Evolutionary conservation across 2,797 vertebrate species (phyloP).

Genomic region (Rhinophrynus dorsalis): DNA sequence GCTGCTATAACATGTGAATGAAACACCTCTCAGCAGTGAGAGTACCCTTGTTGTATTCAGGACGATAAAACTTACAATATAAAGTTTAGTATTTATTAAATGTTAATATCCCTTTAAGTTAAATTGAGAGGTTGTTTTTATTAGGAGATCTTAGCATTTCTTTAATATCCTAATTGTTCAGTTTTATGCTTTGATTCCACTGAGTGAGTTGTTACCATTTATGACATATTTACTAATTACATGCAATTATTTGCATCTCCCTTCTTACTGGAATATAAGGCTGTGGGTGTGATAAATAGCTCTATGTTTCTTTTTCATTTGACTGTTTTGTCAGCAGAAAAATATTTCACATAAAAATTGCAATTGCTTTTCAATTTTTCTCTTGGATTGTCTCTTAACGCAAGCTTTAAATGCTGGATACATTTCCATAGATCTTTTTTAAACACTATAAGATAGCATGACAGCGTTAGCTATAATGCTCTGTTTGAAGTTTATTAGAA

Average conservation of each 20-base stretch:
- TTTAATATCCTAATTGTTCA: too few relatives aligned
- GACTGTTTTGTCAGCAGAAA: background rate
- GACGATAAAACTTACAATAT: too few relatives aligned
- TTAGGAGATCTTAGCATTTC: too few relatives aligned
- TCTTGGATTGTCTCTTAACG: constrained; percentile 20
- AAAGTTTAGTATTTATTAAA: too few relatives aligned
- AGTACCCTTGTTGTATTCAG: too few relatives aligned
- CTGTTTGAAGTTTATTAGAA: background rate
- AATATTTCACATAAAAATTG: too few relatives aligned
- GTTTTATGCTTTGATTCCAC: too few relatives aligned
- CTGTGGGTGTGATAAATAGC: constrained; percentile 15
- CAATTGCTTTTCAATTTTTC: background rate
- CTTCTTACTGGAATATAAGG: background rate
- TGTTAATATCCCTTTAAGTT: too few relatives aligned
- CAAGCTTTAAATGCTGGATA: constrained; percentile 8
- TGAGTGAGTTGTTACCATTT: constrained; percentile 18
- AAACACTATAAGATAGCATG: constrained; percentile 11
- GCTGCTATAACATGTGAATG: too few relatives aligned
- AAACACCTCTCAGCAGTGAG: too few relatives aligned
- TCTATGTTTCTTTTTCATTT: constrained; percentile 22
- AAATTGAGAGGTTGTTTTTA: too few relatives aligned
- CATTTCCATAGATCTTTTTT: constrained; percentile 17
- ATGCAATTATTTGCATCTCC: background rate
- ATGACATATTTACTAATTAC: constrained; percentile 29
- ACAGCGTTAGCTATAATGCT: background rate